Percentiles rank a stretch among this genome's conserved stretches.
phyloP scores from a whole-genome alignment of 2,113 vertebrate genomes.

The Xyrauchen texanus region DNA sequence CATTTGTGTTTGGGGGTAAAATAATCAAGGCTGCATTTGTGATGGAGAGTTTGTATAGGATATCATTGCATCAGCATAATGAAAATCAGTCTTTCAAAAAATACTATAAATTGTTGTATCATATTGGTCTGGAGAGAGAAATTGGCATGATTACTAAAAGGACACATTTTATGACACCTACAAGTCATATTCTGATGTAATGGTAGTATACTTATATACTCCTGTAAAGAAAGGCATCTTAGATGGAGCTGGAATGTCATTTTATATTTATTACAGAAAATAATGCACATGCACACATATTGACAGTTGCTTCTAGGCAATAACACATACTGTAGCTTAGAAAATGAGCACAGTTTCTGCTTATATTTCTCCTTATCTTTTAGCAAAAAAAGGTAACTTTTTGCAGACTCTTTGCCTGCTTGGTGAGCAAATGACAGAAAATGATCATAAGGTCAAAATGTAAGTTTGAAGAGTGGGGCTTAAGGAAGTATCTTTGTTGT shows the following conservation, averaged over 20 bases:
- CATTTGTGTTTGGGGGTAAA: neutral
- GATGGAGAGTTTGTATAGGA: neutral
- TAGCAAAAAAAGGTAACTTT: no score
- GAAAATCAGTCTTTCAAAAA: neutral
- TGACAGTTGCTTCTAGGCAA: no score
- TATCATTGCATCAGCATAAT: conserved; percentile 9
- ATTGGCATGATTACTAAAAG: neutral
- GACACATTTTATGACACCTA: neutral
- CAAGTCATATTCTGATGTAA: neutral
- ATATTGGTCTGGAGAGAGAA: neutral
- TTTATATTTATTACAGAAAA: no score
- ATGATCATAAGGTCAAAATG: neutral
- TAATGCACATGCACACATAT: no score
- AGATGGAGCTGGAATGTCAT: no score
- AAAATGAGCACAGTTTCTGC: no score
- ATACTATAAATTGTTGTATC: neutral
- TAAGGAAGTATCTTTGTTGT: neutral
- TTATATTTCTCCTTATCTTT: no score
- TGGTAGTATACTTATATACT: neutral
- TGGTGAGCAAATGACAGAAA: neutral
- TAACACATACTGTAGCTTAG: no score
- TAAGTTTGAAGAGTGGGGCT: neutral
- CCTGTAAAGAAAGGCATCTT: neutral
- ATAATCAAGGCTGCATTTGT: no score
- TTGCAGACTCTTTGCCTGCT: no score